phyloP scores from a whole-genome alignment of 1,140 invertebrate species.

The Palaemon carinicauda region DNA sequence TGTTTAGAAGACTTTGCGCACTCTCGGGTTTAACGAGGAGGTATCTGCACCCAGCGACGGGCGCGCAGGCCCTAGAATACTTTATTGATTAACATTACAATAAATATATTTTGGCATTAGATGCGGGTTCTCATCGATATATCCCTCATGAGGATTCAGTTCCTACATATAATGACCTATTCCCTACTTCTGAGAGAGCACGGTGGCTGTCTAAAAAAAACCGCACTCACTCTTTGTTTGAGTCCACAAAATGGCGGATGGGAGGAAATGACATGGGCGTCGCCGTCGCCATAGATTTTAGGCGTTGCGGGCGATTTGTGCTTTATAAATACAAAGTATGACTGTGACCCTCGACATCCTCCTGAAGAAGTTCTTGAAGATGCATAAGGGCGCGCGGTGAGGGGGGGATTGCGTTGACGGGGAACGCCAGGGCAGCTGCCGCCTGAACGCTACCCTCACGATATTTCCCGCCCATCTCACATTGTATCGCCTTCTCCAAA shows the following conservation, averaged over 20 bases:
- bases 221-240: conserved; percentile 48
- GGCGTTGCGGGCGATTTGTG: conserved; percentile 9
- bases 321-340: neutral
- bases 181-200: neutral
- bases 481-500: conserved; percentile 52
- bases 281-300: conserved; percentile 9
- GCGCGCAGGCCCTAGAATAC: conserved; percentile 53
- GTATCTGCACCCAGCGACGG: conserved; percentile 51
- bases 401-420: conserved; percentile 43
- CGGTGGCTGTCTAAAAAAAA: neutral
- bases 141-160: conserved; percentile 7
- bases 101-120: conserved; percentile 36
- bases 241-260: conserved; percentile 50
- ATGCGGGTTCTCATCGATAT: neutral
- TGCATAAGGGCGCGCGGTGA: conserved; percentile 52
- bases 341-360: neutral
- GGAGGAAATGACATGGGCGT: conserved; percentile 52
- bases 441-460: conserved; percentile 47
- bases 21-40: neutral
- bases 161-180: neutral
- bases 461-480: conserved; percentile 21
- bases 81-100: conserved; percentile 57
- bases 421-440: conserved; percentile 26
- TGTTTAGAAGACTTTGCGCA: conserved; percentile 18
- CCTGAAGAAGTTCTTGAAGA: conserved; percentile 30